Evolutionary conservation across 2,888 invertebrate species (phyloP).

Genomic region (Tiliacea aurago): DNA sequence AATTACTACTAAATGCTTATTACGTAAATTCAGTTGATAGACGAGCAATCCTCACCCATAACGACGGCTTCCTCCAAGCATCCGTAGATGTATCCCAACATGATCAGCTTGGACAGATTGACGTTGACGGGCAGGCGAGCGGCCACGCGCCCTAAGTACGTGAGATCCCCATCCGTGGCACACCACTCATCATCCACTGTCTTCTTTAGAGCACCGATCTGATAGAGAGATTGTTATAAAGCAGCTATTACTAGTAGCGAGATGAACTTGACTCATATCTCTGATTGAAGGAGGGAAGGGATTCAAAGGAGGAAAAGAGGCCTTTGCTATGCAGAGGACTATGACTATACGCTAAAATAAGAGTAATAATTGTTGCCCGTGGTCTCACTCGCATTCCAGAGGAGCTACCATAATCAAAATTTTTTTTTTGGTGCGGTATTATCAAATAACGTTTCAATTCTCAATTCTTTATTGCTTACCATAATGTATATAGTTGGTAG

Average conservation of each 20-base stretch:
- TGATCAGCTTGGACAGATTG: constrained; percentile 94
- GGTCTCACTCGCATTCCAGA: neutral
- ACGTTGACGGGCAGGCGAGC: constrained; percentile 96
- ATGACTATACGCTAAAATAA: neutral
- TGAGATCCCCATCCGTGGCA: constrained; percentile 95
- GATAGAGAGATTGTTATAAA: neutral
- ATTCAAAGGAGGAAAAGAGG: neutral
- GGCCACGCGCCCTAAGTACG: constrained; percentile 96
- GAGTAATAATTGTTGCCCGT: neutral
- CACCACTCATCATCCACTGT: constrained; percentile 88
- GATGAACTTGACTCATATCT: neutral
- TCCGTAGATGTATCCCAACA: constrained; percentile 96
- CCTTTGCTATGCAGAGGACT: neutral
- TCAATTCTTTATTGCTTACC: too few species aligned
- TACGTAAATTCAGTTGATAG: neutral
- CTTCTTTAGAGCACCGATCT: constrained; percentile 95
- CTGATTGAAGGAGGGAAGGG: neutral
- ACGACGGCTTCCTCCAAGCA: constrained; percentile 95
- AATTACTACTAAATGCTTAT: neutral
- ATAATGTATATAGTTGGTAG: too few species aligned
- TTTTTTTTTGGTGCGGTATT: too few species aligned
- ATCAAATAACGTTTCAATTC: too few species aligned
- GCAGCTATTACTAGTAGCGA: neutral
- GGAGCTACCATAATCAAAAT: neutral
- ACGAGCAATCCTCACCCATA: constrained; percentile 90